Percentiles rank a stretch among this genome's conserved stretches.
Conservation (phyloP, 2,797 vertebrate species). For the Argyrosomus regius region DNA sequence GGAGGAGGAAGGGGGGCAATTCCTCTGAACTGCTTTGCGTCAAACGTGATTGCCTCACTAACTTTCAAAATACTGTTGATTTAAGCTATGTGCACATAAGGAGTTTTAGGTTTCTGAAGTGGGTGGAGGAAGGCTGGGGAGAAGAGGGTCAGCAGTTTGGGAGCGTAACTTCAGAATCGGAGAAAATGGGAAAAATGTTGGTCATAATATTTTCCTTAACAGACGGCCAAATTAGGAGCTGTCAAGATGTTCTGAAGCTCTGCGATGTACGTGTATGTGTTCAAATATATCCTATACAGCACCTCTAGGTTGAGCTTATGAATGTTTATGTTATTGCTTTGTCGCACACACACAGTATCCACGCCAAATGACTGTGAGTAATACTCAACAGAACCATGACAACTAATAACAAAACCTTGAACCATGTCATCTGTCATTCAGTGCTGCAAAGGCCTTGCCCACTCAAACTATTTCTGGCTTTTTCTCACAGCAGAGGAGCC, state of each 20-base stretch:
- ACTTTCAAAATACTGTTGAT: conserved; percentile 82
- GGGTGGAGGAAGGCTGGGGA: conserved; percentile 30
- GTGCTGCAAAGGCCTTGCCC: conserved; percentile 41
- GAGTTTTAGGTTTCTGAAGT: conserved; percentile 71
- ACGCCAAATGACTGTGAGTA: conserved; percentile 66
- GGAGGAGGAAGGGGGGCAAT: conserved; percentile 6
- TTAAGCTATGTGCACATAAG: conserved; percentile 77
- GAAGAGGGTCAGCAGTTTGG: conserved; percentile 66
- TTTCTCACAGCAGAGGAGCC: conserved; percentile 54
- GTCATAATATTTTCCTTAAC: conserved; percentile 64
- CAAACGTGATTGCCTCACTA: conserved; percentile 78
- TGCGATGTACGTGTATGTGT: conserved; percentile 24
- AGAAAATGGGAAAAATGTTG: conserved; percentile 63
- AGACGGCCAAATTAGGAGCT: conserved; percentile 48
- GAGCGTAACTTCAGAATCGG: conserved; percentile 61
- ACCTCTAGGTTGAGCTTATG: conserved; percentile 30
- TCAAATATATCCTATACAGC: conserved; percentile 50
- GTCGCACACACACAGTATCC: conserved; percentile 13
- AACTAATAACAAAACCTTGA: conserved; percentile 66
- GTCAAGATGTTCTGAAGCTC: conserved; percentile 12
- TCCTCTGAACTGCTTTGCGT: conserved; percentile 70
- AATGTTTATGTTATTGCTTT: conserved; percentile 62
- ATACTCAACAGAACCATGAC: conserved; percentile 46
- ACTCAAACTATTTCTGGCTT: conserved; percentile 68
- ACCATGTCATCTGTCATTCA: conserved; percentile 66